Evolutionary conservation across 2,113 vertebrate genomes (phyloP).

Genomic region (Oreotrochilus melanogaster): DNA sequence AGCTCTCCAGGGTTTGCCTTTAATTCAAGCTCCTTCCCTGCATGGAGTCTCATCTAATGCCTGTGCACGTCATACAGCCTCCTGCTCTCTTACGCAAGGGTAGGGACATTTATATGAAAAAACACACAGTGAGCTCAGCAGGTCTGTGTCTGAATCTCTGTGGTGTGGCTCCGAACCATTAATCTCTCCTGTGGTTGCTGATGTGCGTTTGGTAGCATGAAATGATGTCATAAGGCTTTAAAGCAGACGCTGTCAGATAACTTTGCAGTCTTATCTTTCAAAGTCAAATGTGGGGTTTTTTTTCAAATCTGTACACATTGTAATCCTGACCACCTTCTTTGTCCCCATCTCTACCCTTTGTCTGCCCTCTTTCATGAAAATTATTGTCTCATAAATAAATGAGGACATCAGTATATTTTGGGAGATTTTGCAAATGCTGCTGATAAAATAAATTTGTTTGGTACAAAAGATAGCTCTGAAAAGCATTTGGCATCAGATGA

Average conservation of each 20-base stretch:
- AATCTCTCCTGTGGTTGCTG: background rate
- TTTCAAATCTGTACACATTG: background rate
- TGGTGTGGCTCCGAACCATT: background rate
- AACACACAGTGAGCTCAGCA: background rate
- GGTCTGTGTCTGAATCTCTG: background rate
- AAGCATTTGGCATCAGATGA: background rate
- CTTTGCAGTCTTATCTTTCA: background rate
- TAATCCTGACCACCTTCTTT: background rate
- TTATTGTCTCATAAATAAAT: background rate
- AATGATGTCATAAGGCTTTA: background rate
- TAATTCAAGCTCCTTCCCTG: background rate
- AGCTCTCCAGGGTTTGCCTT: background rate
- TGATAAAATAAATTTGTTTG: background rate
- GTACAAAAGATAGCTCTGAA: background rate
- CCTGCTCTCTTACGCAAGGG: rapidly evolving
- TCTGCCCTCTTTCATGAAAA: background rate
- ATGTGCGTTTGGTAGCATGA: background rate
- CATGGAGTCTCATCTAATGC: background rate
- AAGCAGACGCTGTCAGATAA: background rate
- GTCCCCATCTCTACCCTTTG: background rate
- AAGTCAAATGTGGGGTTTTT: background rate
- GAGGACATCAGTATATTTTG: background rate
- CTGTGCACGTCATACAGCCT: rapidly evolving
- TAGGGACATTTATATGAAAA: background rate
- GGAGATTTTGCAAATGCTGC: background rate